Conservation (phyloP, 53 echinoderm and acorn worm species). For the Hippasteria phrygiana region DNA sequence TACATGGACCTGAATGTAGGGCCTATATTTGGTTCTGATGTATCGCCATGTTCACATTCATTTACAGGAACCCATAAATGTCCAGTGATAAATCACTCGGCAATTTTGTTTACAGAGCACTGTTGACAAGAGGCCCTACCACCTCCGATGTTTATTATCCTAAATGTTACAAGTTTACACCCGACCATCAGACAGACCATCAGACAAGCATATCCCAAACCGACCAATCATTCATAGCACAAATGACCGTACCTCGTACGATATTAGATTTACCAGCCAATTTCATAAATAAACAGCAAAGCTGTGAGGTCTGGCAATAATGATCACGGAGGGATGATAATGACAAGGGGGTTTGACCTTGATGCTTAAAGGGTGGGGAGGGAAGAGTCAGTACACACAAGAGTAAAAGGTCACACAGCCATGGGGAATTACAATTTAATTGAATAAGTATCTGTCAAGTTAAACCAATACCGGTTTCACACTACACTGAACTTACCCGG, state of each 20-base stretch:
- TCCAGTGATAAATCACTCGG: neutral
- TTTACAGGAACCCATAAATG: neutral
- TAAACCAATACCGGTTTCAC: no score
- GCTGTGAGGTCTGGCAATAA: neutral
- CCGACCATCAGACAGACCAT: neutral
- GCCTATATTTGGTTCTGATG: neutral
- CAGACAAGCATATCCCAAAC: neutral
- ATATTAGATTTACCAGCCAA: neutral
- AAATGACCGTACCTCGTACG: neutral
- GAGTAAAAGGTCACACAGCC: neutral
- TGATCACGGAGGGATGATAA: neutral
- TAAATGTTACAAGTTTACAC: neutral
- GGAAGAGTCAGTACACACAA: neutral
- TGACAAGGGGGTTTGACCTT: neutral
- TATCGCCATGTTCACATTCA: neutral
- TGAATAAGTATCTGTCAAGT: no score
- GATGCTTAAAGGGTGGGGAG: neutral
- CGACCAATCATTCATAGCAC: neutral
- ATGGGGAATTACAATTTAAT: no score
- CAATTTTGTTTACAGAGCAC: neutral
- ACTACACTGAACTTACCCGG: no score
- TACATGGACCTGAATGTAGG: no score
- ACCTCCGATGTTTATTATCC: neutral
- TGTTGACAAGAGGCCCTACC: neutral
- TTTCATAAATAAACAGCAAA: neutral